Evolutionary conservation across 2,113 vertebrate species (phyloP), one percentile per base, ranked within the genome.

Genomic region (Corythornis cristatus): DNA sequence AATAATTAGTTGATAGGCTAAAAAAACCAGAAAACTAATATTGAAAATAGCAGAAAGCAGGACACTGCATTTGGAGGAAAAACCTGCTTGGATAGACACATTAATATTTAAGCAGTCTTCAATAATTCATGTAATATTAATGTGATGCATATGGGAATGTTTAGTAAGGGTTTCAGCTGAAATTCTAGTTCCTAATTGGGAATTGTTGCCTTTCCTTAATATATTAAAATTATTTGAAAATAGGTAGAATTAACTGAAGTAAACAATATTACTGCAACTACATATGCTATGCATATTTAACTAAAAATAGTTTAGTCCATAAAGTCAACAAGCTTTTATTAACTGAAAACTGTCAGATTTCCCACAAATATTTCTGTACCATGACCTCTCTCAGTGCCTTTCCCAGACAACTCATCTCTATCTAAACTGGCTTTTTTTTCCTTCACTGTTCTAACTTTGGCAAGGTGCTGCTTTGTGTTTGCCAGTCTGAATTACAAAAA

Each of bases 41-140:
- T 20, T 94, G 80, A 81, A 96, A 82, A 61, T 29, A 92, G 77
- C 62, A 82, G 77, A 78, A 92, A 92, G 88, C 42, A 61, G 50
- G 54, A 75, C 73, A 79, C 13, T 86, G 62, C 8, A 0, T 93
- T 88, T 86, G 87, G 66, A 84, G 77, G 70, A 72, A 46, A 88
- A 94, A 89, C 29, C 66, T 92, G 77, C 70, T 90, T 94, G 70
- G 62, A 76, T 79, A 88, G 77, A 78, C 28, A 81, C 73, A 86
- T 90, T 23, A 62, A 88, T 93, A 75, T 93, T 96, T 96, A 72
- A 95, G 90, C 26, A 71, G 29, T 75, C 48, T 94, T 95, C 74
- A 96, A 4, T 90, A 90, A 88, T 93, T 94, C 57, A 86, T 89
- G 40, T 68, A 33, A 64, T 86, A 92, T 75, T 86, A 72, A 76